Base-by-base conservation (phyloP, 1,140 invertebrate species). In the Lerema accius region DNA sequence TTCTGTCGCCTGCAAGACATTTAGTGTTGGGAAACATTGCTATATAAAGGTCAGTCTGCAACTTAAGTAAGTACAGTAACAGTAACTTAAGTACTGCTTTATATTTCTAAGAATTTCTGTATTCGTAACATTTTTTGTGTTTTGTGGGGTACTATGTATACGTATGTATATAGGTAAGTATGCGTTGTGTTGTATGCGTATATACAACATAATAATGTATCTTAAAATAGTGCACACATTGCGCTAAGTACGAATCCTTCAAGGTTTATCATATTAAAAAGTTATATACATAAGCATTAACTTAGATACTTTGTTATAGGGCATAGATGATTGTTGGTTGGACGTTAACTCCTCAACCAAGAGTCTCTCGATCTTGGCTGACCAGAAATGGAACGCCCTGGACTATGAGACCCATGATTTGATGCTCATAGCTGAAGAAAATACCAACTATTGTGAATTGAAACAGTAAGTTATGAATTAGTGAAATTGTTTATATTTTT, bases 321-420 rank as follows among this genome's bases (percentile, higher is more conserved):
- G 63, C 6, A 77, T 65, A 23, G 62, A 42, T n/a, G 45, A 75
- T 2, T 69, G 73, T 10, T 86, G 77, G 76, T n/a, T 86, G 17
- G 82, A 86, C 55, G 28, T 84, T 0, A 86, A 84, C 66, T 26
- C 48, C 0, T 60, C 60, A 1, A 69, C 43, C 10, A 69, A 70
- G 10, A 70, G 72, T 15, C 48, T 82, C 6, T 76, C 78, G 0
- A 11, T 86, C 3, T 62, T 84, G 17, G 17, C 84, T n/a, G 78
- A 82, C n/a, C 56, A 59, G 0, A n/a, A 75, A 5, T 51, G 74
- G 48, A 64, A 71, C 1, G 26, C 42, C 1, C 46, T 78, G 7
- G 65, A 69, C 3, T 42, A 28, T 1, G 26, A 58, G n/a, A 35
- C 39, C 10, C 76, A 61, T 15, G 76, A 84, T 42, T 64, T 69